Percentiles rank a stretch among this genome's conserved stretches.
phyloP scores from a whole-genome alignment of 2,888 invertebrate species.

The Amblyteles armatorius region DNA sequence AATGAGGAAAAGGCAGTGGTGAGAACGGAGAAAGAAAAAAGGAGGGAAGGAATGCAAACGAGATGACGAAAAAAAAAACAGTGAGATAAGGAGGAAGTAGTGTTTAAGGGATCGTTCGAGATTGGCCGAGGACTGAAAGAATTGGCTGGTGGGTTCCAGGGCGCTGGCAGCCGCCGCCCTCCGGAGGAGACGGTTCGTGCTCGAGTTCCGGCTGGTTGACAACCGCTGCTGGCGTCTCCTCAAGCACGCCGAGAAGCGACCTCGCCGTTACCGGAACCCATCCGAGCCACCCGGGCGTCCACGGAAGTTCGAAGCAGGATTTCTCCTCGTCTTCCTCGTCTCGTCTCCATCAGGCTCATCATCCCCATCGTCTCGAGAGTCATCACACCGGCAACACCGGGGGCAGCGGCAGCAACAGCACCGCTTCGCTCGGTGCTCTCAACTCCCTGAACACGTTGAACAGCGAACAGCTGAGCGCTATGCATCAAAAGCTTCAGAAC shows the following conservation, averaged over 20 bases:
- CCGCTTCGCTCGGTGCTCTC: conserved; percentile 51
- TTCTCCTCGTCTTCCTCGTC: conserved; percentile 71
- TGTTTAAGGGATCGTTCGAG: conserved; percentile 84
- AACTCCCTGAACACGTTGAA: conserved; percentile 77
- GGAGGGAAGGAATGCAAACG: conserved; percentile 43
- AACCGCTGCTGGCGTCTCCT: conserved; percentile 75
- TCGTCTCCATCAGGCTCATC: conserved; percentile 77
- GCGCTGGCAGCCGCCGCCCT: conserved; percentile 85
- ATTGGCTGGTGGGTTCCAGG: conserved; percentile 85
- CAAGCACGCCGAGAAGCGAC: conserved; percentile 79
- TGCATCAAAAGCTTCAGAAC: conserved; percentile 82
- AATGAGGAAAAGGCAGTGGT: conserved; percentile 43
- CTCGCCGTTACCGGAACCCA: conserved; percentile 78
- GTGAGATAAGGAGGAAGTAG: conserved; percentile 75
- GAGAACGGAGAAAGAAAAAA: conserved; percentile 35
- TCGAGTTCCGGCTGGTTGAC: conserved; percentile 82
- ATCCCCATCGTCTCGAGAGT: conserved; percentile 69
- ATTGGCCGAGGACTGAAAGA: conserved; percentile 83
- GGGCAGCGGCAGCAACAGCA: conserved; percentile 44
- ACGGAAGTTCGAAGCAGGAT: conserved; percentile 75
- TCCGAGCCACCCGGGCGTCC: conserved; percentile 73
- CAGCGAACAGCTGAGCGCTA: conserved; percentile 81
- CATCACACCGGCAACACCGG: conserved; percentile 56
- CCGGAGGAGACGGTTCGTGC: conserved; percentile 83
- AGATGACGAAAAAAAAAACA: conserved; percentile 65